Evolutionary conservation across 2,888 invertebrate genomes (phyloP).

Genomic region (Escarpia spicata): DNA sequence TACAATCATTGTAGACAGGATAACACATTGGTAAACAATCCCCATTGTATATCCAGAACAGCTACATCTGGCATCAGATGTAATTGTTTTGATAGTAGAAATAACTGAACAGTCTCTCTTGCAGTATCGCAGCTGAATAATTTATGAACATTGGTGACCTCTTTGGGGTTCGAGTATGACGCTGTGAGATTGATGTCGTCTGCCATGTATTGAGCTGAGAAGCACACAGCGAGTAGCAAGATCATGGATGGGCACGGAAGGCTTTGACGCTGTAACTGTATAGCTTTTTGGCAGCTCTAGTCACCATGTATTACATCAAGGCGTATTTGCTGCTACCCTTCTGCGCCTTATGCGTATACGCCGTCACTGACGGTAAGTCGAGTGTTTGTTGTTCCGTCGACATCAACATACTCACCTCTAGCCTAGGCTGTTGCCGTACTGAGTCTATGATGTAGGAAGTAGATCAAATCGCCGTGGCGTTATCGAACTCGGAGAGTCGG

Average conservation of each 20-base stretch:
- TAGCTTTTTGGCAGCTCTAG: background rate
- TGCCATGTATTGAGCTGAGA: background rate
- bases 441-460: background rate
- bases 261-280: background rate
- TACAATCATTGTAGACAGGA: background rate
- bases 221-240: slow-evolving; percentile 3
- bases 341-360: background rate
- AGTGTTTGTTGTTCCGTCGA: background rate
- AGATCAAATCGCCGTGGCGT: background rate
- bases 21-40: no score
- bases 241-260: background rate
- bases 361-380: background rate
- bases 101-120: background rate
- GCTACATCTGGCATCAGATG: background rate
- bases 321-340: background rate
- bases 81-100: background rate
- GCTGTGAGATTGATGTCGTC: slow-evolving; percentile 3
- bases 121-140: background rate
- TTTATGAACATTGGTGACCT: slow-evolving; percentile 8
- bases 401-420: background rate
- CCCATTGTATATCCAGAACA: background rate
- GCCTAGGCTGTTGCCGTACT: background rate
- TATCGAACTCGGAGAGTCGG: background rate
- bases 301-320: background rate
- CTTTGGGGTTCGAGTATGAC: background rate